Evolutionary conservation across 2,797 vertebrate species (phyloP).

Genomic region (Phataginus tricuspis): DNA sequence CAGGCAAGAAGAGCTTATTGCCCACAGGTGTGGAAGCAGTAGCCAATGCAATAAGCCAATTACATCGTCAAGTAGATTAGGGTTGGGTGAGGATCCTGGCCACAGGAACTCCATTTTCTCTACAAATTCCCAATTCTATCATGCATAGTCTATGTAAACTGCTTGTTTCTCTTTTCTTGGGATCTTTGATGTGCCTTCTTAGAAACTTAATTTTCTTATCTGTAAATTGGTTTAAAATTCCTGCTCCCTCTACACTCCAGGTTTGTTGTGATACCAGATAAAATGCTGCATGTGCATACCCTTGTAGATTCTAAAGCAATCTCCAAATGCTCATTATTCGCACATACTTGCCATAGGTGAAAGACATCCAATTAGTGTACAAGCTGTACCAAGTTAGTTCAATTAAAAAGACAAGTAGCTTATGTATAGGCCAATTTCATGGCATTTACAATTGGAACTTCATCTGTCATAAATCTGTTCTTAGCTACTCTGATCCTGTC

Average conservation of each 20-base stretch:
- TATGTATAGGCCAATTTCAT: neutral
- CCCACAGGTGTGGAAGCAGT: no score
- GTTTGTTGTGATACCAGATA: neutral
- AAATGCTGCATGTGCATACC: neutral
- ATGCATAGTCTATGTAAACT: neutral
- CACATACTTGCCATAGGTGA: neutral
- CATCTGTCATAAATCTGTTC: conserved; percentile 4
- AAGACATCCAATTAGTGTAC: neutral
- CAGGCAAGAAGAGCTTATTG: no score
- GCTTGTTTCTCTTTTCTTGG: neutral
- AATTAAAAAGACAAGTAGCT: neutral
- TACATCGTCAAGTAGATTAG: no score
- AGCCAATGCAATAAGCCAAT: no score
- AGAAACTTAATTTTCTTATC: neutral
- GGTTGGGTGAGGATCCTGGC: no score
- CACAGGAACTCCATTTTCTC: no score
- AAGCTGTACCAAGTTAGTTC: neutral
- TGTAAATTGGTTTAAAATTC: neutral
- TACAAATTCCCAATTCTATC: neutral
- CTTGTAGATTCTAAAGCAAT: neutral
- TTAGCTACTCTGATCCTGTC: neutral
- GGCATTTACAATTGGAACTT: conserved; percentile 18
- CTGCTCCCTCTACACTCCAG: neutral
- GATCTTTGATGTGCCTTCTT: neutral
- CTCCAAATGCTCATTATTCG: neutral